Evolutionary conservation across 2,888 invertebrate species (phyloP), one percentile per base, ranked within the genome.

Genomic region (Portevinia maculata): DNA sequence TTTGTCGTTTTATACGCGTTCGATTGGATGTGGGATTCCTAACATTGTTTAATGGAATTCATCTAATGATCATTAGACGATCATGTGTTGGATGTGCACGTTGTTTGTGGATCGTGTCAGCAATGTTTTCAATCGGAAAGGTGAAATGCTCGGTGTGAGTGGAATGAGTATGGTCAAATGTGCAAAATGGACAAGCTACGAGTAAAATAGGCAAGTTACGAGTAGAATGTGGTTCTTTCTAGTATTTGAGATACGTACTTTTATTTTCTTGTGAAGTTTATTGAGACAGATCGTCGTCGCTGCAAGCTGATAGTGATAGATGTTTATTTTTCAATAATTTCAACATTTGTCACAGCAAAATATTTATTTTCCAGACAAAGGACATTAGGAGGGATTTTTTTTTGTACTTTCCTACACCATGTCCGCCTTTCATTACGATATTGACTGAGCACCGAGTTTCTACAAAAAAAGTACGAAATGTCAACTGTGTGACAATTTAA

Each of bases 21-120:
- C 15, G 24, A 17, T 30, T 32, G 37, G 34, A 41, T 50, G 55
- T 6, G 84, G 86, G 86, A 89, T 89, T 89, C 89, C 85, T 85
- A 85, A 85, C 88, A 89, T 89, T 88, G 84, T 87, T 88, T 13
- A 53, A 55, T 65, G 64, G 41, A 55, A 78, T 83, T 41, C 76
- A 73, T 60, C 17, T 60, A 57, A 53, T 76, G 60, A 76, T 75
- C 52, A 65, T 52, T 64, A 52, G 57, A 44, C 37, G 74, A 75
- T 48, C 75, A 55, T 59, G 75, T 65, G 65, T 34, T 44, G 44
- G 9, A 44, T 30, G 32, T 32, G 48, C 7, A 19, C 30, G 34
- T 28, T 39, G 70, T 62, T 46, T 53, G 9, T 3, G 55, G 67
- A 32, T 62, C 34, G 48, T 71, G 78, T 65, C 79, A 64, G 55